phyloP scores from a whole-genome alignment of 2,888 invertebrate species.

The Napeogenes inachia region DNA sequence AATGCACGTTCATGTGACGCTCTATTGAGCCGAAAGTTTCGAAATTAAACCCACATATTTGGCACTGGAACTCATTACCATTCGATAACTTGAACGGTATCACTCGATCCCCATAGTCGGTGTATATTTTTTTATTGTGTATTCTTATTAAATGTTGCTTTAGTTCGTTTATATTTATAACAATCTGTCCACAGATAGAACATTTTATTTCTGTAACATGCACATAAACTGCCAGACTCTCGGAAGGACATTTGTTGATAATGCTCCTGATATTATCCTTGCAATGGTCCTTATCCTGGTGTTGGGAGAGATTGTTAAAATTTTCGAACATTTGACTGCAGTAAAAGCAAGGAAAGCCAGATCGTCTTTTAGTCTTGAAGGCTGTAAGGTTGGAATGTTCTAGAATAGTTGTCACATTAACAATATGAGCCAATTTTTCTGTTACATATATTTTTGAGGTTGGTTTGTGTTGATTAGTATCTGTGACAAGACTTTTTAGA shows the following conservation, averaged over 20 bases:
- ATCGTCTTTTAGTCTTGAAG: conserved; percentile 51
- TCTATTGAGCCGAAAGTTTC: conserved; percentile 63
- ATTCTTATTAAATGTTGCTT: conserved; percentile 48
- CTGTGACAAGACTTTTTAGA: conserved; percentile 38
- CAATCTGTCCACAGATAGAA: conserved; percentile 40
- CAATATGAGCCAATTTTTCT: conserved; percentile 51
- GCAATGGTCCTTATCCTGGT: conserved; percentile 40
- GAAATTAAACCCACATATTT: conserved; percentile 51
- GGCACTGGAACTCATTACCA: conserved; percentile 47
- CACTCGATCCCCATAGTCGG: conserved; percentile 38
- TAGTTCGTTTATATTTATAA: conserved; percentile 43
- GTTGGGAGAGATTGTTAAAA: conserved; percentile 42
- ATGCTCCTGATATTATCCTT: conserved; percentile 41
- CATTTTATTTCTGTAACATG: conserved; percentile 55
- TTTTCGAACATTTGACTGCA: conserved; percentile 50
- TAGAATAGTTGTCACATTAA: conserved; percentile 47
- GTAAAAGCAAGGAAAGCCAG: conserved; percentile 59
- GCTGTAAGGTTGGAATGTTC: conserved; percentile 53
- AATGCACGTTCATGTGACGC: conserved; percentile 61
- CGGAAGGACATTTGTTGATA: conserved; percentile 44
- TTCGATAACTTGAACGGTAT: conserved; percentile 53
- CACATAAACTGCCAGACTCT: conserved; percentile 54
- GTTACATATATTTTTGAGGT: conserved; percentile 36
- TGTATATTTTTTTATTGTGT: conserved; percentile 51
- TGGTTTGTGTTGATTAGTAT: conserved; percentile 14